These are phyloP conservation scores for Cantharis rustica DNA, from an alignment of 2,888 invertebrate species.

Conservation along the genomic window DNA sequence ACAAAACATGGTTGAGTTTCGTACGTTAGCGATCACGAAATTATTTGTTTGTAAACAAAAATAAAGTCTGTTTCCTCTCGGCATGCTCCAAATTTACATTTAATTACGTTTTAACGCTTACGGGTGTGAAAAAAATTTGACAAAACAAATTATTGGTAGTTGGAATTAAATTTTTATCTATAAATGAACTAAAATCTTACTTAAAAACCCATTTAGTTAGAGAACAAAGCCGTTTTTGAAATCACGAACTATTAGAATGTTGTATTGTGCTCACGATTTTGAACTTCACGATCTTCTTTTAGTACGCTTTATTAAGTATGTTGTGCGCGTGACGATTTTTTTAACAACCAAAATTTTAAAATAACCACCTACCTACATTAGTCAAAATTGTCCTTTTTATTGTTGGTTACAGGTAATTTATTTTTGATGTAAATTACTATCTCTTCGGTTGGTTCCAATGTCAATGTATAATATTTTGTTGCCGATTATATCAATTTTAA, in stretches of 20 bases:
- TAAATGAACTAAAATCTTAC: background rate
- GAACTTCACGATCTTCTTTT: slow-evolving; percentile 4
- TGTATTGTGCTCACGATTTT: slow-evolving; percentile 15
- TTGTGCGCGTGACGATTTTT: background rate
- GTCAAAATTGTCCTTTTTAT: background rate
- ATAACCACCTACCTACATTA: background rate
- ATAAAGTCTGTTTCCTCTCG: background rate
- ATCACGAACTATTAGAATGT: slow-evolving; percentile 7
- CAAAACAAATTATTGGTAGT: background rate
- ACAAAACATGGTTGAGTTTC: background rate
- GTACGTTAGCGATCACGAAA: background rate
- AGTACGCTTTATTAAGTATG: background rate
- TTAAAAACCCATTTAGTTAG: background rate
- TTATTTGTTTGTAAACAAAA: background rate
- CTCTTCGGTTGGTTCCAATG: background rate
- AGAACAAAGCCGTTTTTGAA: slow-evolving; percentile 3
- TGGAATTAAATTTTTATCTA: background rate
- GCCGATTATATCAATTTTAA: background rate
- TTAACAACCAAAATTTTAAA: background rate
- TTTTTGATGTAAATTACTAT: background rate
- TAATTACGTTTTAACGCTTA: background rate
- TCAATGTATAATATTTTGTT: background rate
- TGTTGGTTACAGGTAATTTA: background rate
- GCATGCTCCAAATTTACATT: background rate
- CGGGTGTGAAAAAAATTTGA: background rate